Evolutionary conservation across 2,113 vertebrate genomes (phyloP).

Genomic region (Mesoclemmys tuberculata): DNA sequence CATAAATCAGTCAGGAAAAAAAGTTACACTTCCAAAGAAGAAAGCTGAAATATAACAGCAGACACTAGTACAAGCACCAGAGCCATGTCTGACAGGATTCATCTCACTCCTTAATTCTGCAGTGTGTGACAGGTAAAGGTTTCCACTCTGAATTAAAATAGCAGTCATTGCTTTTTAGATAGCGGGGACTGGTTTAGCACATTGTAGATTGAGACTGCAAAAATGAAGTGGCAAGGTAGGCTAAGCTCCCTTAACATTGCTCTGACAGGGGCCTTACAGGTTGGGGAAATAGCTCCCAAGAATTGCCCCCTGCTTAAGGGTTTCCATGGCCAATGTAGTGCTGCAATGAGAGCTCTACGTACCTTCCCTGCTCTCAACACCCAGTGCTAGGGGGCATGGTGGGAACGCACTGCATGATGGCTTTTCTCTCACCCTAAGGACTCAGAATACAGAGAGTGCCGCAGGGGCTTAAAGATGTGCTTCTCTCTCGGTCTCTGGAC

Average conservation of each 20-base stretch:
- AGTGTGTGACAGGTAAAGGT: neutral
- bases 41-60: constrained; percentile 1
- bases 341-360: neutral
- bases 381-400: neutral
- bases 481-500: neutral
- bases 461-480: neutral
- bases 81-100: neutral
- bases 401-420: neutral
- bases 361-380: neutral
- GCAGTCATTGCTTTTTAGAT: neutral
- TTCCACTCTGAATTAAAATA: neutral
- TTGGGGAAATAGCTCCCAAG: too few species aligned
- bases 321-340: neutral
- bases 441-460: neutral
- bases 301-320: neutral
- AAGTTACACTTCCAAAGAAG: constrained; percentile 19
- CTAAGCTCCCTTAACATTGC: neutral
- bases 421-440: neutral
- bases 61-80: neutral
- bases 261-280: neutral
- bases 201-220: neutral
- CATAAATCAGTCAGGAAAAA: constrained; percentile 61
- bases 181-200: neutral
- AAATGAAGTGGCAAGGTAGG: neutral
- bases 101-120: neutral